A percentile compares a stretch with the other conserved stretches of the same genome.
Conservation (phyloP, 1,140 invertebrate species). For the Semibalanus balanoides region DNA sequence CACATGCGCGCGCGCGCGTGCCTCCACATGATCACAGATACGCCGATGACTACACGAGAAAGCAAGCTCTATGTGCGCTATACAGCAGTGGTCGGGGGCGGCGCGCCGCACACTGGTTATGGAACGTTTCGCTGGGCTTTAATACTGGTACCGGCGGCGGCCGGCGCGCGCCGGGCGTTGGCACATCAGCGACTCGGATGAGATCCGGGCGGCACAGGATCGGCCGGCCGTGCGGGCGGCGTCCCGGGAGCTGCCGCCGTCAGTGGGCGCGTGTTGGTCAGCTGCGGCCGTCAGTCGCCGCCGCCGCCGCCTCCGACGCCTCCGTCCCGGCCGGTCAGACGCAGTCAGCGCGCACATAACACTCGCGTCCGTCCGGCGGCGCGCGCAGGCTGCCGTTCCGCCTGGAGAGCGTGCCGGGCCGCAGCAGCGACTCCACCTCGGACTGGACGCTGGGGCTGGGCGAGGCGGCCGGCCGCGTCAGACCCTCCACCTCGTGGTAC, state of each 20-base stretch:
- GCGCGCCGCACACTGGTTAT: not conserved
- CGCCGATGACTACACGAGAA: not conserved
- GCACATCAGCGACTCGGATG: too few relatives aligned
- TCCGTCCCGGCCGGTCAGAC: not conserved
- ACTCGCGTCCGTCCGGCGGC: not conserved
- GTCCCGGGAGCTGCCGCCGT: too few relatives aligned
- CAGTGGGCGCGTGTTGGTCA: not conserved
- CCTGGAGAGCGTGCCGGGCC: not conserved
- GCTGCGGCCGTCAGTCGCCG: too few relatives aligned
- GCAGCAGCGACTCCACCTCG: not conserved
- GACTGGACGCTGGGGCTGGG: not conserved
- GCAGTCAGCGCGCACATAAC: not conserved
- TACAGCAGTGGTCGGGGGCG: too few relatives aligned
- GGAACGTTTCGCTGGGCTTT: not conserved
- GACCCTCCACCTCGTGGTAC: not conserved
- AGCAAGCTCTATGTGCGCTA: not conserved
- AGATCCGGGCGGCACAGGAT: too few relatives aligned
- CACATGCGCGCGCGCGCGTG: not conserved
- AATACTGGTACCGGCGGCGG: not conserved
- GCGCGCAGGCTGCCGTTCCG: not conserved
- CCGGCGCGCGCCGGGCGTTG: too few relatives aligned
- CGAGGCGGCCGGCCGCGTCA: not conserved
- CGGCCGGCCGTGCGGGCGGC: too few relatives aligned
- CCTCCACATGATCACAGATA: not conserved
- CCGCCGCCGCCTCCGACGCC: too few relatives aligned